Base-by-base conservation (phyloP, 2,888 invertebrate genomes). In the Nemoura dubitans region DNA sequence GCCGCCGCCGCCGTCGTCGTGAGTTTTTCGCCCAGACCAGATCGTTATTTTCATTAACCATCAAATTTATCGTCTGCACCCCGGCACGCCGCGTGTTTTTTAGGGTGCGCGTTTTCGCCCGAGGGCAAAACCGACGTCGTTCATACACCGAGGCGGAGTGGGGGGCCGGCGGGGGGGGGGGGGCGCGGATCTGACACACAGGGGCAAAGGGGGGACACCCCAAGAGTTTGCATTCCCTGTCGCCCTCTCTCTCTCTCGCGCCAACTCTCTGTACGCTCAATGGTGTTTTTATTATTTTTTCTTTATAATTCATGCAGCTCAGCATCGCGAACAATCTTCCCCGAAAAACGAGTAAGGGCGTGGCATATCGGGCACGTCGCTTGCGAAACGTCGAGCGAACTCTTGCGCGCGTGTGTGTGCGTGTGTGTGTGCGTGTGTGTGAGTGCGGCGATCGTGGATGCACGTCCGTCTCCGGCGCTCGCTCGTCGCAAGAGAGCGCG, bases 271-370 rank as follows among this genome's bases (percentile, higher is more conserved):
- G 36, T 36, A 59, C 59, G 14, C 59, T 59, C 59, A 59, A 21
- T 59, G 59, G 81, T 30, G 81, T 81, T 30, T 81, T 76, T 6
- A n/a, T 76, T 78, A 28, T 78, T 78, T 1, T 81, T 84, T 84
- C 76, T 84, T 84, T 84, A 76, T 59, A 59, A 84, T 84, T 84
- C 84, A 27, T 81, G 81, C 59, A 21, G 43, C 43, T 59, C 59
- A 3, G 36, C 36, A 6, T 10, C 36, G 36, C 36, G 36, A 25
- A 28, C 84, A 84, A 84, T 84, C 84, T 84, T 84, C 84, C 84
- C 83, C 84, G 28, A 29, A 81, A 84, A 86, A 87, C 86, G 42
- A 86, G 88, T 87, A 82, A 85, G 88, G 88, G 88, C 88, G 88
- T 88, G 88, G 88, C 59, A 14, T 1, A 21, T 59, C 59, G 21